Evolutionary conservation across 2,797 vertebrate genomes (phyloP).

Genomic region (Pagetopsis macropterus): DNA sequence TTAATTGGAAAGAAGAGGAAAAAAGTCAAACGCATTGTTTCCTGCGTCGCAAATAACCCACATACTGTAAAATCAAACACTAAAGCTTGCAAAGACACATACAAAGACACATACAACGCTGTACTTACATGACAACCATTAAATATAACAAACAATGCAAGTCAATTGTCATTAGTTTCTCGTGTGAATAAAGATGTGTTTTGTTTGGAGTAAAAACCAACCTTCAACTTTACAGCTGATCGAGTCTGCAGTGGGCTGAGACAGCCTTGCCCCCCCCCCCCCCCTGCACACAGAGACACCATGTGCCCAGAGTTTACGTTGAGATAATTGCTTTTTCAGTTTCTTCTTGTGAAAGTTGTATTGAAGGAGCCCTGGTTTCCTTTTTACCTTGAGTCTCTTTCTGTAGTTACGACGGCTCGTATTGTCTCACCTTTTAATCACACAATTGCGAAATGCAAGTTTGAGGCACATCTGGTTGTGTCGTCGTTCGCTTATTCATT

Average conservation of each 20-base stretch:
- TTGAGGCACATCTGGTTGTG: not conserved
- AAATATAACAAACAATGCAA: not conserved
- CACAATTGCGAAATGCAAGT: not conserved
- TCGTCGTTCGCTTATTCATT: slow-evolving; percentile 17
- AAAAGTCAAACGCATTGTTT: slow-evolving; percentile 39
- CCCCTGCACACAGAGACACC: slow-evolving; percentile 22
- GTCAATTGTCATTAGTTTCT: slow-evolving; percentile 6
- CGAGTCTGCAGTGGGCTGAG: slow-evolving; percentile 20
- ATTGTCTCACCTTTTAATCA: slow-evolving; percentile 24
- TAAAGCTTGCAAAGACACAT: not conserved
- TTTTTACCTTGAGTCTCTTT: not conserved
- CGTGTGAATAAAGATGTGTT: slow-evolving; percentile 1
- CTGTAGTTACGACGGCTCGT: not conserved
- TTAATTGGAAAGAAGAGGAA: slow-evolving; percentile 49
- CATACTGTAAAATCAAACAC: not conserved
- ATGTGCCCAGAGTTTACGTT: slow-evolving; percentile 20
- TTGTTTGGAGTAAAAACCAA: slow-evolving; percentile 14
- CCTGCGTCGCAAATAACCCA: not conserved
- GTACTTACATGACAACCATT: not conserved
- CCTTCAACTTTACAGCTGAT: slow-evolving; percentile 40
- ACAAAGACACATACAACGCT: too few species aligned
- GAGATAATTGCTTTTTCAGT: slow-evolving; percentile 49
- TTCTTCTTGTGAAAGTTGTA: slow-evolving; percentile 13
- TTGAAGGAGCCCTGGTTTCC: slow-evolving; percentile 3
- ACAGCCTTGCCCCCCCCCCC: slow-evolving; percentile 39